Evolutionary conservation across 1,140 invertebrate species (phyloP).

Genomic region (Macrocentrus cingulum): DNA sequence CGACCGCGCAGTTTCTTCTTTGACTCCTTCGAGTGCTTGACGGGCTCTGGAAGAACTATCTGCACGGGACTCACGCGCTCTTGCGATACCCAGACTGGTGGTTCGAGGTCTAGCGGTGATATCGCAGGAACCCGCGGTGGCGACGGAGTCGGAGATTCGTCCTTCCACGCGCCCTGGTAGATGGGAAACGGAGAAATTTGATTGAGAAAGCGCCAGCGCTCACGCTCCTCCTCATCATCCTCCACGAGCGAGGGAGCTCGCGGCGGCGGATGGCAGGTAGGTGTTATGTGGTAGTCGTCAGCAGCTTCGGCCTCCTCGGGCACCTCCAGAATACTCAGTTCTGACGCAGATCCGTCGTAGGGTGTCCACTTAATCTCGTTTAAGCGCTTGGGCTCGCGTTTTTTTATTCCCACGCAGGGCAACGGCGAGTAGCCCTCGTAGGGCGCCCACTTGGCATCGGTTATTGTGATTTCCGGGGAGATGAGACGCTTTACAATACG

Average conservation of each 20-base stretch:
- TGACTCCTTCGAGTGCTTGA: conserved; percentile 30
- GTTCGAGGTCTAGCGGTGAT: conserved; percentile 37
- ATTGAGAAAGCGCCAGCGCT: conserved; percentile 49
- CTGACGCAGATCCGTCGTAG: conserved; percentile 44
- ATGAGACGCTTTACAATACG: conserved; percentile 47
- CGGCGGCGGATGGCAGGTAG: conserved; percentile 49
- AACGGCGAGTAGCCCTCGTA: conserved; percentile 55
- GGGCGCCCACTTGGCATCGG: conserved; percentile 50
- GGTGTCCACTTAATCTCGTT: conserved; percentile 54
- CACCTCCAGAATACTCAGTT: conserved; percentile 27
- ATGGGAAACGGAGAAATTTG: conserved; percentile 52
- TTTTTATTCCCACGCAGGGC: conserved; percentile 48
- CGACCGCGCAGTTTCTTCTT: conserved; percentile 28
- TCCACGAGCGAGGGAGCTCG: conserved; percentile 25
- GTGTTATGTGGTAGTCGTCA: conserved; percentile 47
- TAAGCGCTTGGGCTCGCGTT: conserved; percentile 48
- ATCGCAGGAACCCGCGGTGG: conserved; percentile 32
- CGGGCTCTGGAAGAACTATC: conserved; percentile 31
- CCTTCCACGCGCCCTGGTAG: conserved; percentile 56
- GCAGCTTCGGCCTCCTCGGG: conserved; percentile 38
- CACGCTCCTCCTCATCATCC: conserved; percentile 43
- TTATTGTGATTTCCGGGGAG: conserved; percentile 49
- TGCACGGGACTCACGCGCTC: conserved; percentile 37
- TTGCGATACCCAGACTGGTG: conserved; percentile 46
- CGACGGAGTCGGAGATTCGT: conserved; percentile 48